Conservation (phyloP, 2,888 invertebrate genomes). For the Epiblema foenella region DNA sequence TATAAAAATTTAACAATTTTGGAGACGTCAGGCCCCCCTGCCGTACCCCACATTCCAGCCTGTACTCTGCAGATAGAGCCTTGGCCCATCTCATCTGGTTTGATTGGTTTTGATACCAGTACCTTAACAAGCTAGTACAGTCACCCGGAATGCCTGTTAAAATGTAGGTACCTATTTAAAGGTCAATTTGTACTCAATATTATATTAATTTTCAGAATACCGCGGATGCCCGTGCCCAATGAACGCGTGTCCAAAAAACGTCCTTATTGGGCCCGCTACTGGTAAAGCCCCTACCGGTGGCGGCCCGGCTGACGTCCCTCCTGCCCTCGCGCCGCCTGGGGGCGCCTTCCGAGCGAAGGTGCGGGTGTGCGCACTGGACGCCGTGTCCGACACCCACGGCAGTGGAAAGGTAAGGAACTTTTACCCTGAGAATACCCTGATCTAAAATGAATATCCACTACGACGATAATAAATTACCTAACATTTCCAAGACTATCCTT, state of each 20-base stretch:
- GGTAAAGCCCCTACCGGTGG: constrained; percentile 94
- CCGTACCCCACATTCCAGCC: no score
- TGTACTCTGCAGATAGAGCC: no score
- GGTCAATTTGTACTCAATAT: background rate
- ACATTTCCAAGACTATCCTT: no score
- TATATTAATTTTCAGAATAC: constrained; percentile 67
- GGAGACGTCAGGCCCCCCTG: no score
- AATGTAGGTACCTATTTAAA: background rate
- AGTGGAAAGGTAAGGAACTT: constrained; percentile 72
- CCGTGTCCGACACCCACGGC: constrained; percentile 74
- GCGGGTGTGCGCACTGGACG: constrained; percentile 77
- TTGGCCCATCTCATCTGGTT: no score
- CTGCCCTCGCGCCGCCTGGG: constrained; percentile 78
- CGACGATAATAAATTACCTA: no score
- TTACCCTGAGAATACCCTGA: background rate
- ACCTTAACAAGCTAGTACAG: no score
- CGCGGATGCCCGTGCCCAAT: constrained; percentile 94
- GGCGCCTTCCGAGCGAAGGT: constrained; percentile 82
- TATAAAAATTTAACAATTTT: no score
- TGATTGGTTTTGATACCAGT: no score
- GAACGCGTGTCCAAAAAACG: constrained; percentile 99
- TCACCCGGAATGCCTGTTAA: no score
- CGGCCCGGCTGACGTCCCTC: constrained; percentile 79
- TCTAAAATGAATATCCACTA: background rate
- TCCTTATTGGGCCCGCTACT: constrained; percentile 99